Base-by-base conservation (phyloP, 1,140 invertebrate species). In the Orius insidiosus region DNA sequence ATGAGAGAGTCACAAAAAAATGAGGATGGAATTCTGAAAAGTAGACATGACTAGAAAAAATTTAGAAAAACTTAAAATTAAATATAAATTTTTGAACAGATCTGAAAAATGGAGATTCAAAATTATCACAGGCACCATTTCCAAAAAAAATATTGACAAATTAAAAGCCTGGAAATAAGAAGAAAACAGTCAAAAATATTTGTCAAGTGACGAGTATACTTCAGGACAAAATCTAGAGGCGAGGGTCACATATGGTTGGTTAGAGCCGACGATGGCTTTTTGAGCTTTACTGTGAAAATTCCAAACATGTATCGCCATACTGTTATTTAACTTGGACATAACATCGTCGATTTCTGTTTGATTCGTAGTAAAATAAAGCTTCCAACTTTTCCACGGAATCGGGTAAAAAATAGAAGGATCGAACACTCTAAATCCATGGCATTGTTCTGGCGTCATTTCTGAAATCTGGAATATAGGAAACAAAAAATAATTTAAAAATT, bases 221-320 rank as follows among this genome's bases (percentile, higher is more conserved):
- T 38, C 37, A 2, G 55, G 56, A 24, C 56, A 58, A 37, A 50
- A 51, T 31, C 47, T 45, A 18, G 36, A 16, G 5, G 56, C 56
- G 0, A 56, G 34, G 10, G 52, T 19, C n/a, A 47, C 54, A 48
- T 58, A 58, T 1, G 56, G 56, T 36, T 55, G 52, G 18, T 46
- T 46, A 5, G 55, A 55, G 5, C 53, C 52, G 10, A 54, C 45
- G 2, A 15, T 52, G 13, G 53, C 48, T 10, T 37, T 16, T 13
- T 50, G 35, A 9, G 36, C 16, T 11, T 38, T 53, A 44, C 55
- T 57, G 33, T 74, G 68, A 36, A 72, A n/a, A 53, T 81, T 80
- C 77, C 77, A 80, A 0, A 80, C 73, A 48, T 81, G 78, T 43
- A 78, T 72, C 1, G 67, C 63, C 48, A 67, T 64, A 2, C 75